Conservation (phyloP, 2,888 invertebrate genomes). For the Cryptus armator region DNA sequence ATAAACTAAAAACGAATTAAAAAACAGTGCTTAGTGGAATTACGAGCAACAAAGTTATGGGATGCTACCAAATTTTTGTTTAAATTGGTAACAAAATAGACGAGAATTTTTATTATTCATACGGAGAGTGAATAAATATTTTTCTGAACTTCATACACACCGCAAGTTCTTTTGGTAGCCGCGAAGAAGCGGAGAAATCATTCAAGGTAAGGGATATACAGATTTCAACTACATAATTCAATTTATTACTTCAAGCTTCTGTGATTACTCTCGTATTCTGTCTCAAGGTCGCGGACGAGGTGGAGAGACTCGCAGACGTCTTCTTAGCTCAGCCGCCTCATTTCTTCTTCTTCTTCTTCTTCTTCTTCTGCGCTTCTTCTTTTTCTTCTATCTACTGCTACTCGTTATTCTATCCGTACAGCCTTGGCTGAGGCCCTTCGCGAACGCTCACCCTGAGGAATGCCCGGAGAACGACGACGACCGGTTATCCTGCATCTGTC, state of each 20-base stretch:
- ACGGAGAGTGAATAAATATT: constrained; percentile 21
- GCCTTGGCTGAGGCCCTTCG: constrained; percentile 58
- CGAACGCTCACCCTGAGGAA: constrained; percentile 61
- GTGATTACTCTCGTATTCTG: constrained; percentile 39
- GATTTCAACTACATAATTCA: not conserved
- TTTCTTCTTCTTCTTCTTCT: constrained; percentile 52
- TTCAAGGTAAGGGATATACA: constrained; percentile 57
- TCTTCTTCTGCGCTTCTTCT: constrained; percentile 31
- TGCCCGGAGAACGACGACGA: constrained; percentile 53
- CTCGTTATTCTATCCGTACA: constrained; percentile 22
- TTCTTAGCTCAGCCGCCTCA: constrained; percentile 41
- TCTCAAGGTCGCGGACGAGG: constrained; percentile 63
- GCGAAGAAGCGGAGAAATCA: constrained; percentile 32
- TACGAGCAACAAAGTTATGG: constrained; percentile 31
- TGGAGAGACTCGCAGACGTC: constrained; percentile 56
- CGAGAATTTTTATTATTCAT: not conserved
- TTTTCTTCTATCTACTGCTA: constrained; percentile 4
- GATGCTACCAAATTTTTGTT: constrained; percentile 48
- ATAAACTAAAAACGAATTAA: not conserved
- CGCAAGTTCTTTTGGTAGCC: not conserved
- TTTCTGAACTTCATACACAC: not conserved
- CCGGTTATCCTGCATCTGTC: constrained; percentile 51
- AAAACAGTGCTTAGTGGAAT: constrained; percentile 40
- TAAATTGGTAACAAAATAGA: constrained; percentile 14
- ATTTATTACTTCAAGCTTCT: not conserved